phyloP scores from a whole-genome alignment of 2,797 vertebrate genomes.

The Triplophysa yarkandensis region DNA sequence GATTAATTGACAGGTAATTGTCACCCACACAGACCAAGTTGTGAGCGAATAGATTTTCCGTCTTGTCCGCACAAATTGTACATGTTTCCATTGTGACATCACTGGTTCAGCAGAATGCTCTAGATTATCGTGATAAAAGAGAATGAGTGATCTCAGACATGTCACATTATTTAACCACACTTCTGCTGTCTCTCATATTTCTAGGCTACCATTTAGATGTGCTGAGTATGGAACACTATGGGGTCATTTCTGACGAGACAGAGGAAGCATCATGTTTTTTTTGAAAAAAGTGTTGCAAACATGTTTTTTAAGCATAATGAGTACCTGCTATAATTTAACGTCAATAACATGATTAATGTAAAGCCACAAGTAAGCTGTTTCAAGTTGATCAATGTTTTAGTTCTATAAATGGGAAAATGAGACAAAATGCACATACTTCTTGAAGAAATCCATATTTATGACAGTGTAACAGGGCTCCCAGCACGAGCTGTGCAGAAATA shows the following conservation, averaged over 20 bases:
- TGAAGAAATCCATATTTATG: conserved; percentile 68
- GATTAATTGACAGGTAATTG: conserved; percentile 6
- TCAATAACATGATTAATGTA: too few relatives aligned
- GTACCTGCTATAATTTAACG: too few relatives aligned
- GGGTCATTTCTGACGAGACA: background rate
- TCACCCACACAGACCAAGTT: conserved; percentile 23
- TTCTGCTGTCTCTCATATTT: background rate
- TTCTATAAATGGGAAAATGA: background rate
- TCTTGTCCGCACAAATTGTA: conserved; percentile 18
- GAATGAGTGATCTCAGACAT: conserved; percentile 10
- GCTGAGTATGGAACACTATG: background rate
- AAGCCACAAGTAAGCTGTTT: too few relatives aligned
- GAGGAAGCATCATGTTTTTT: too few relatives aligned
- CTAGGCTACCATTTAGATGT: background rate
- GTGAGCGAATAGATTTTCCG: conserved; percentile 44
- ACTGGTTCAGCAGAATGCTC: conserved; percentile 4
- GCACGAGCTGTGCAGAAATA: conserved; percentile 70
- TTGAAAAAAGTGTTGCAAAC: too few relatives aligned
- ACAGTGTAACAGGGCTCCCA: conserved; percentile 70
- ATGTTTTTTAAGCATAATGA: too few relatives aligned
- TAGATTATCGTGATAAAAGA: conserved; percentile 28
- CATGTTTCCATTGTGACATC: conserved; percentile 45
- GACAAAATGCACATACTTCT: conserved; percentile 69
- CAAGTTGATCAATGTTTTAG: too few relatives aligned
- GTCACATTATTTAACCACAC: background rate